Conservation (phyloP, 2,113 vertebrate species). For the Pycnonotus jocosus region DNA sequence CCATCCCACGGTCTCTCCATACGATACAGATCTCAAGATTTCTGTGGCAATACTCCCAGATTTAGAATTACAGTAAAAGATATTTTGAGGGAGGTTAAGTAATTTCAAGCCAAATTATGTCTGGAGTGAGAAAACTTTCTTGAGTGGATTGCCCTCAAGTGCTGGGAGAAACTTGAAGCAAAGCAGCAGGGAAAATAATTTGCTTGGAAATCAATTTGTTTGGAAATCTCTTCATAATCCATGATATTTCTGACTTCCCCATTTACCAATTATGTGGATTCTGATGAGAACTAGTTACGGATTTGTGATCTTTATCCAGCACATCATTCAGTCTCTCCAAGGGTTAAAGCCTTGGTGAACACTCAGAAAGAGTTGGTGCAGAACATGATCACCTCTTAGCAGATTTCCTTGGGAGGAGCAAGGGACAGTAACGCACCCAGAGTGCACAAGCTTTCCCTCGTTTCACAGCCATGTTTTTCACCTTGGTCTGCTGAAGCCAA, state of each 20-base stretch:
- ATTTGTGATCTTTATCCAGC: neutral
- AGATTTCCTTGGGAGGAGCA: neutral
- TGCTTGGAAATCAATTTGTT: neutral
- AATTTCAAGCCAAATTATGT: neutral
- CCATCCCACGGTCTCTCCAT: neutral
- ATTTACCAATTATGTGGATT: neutral
- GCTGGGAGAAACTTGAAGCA: neutral
- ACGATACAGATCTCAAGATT: neutral
- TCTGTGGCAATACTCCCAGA: neutral
- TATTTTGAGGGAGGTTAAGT: neutral
- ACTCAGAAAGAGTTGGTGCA: neutral
- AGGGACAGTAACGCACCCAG: neutral
- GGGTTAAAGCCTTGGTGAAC: neutral
- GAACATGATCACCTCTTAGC: neutral
- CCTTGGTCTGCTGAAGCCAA: neutral
- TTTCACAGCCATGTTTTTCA: neutral
- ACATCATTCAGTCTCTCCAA: neutral
- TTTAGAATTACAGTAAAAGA: neutral
- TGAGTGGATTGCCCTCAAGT: neutral
- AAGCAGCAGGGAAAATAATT: neutral
- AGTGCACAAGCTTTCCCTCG: accelerated
- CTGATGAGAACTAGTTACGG: neutral
- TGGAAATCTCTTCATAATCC: neutral
- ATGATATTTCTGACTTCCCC: neutral
- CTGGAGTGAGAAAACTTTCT: neutral